phyloP scores from a whole-genome alignment of 2,888 invertebrate genomes.

The Lacanobia oleracea region DNA sequence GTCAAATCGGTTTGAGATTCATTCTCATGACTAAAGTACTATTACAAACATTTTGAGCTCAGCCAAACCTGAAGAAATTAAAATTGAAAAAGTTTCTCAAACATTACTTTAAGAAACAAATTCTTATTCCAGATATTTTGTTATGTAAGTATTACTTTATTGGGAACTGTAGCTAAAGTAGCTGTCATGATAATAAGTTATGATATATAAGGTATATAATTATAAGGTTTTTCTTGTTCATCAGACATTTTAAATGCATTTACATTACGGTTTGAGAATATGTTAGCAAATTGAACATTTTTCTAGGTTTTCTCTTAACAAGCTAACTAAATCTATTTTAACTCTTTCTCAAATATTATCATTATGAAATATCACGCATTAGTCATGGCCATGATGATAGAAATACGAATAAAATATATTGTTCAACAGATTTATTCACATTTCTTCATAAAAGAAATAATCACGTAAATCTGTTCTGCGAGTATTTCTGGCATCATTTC shows the following conservation, averaged over 20 bases:
- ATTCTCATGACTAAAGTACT: conserved; percentile 1
- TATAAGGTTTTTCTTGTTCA: too few relatives aligned
- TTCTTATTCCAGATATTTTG: background rate
- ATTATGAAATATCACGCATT: too few relatives aligned
- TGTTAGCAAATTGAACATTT: too few relatives aligned
- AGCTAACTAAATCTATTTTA: too few relatives aligned
- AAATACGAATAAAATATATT: too few relatives aligned
- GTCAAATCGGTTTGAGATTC: conserved; percentile 13
- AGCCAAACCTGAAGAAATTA: conserved; percentile 4
- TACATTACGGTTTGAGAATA: too few relatives aligned
- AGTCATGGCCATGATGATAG: too few relatives aligned
- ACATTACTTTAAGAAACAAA: background rate
- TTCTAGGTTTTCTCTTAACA: too few relatives aligned
- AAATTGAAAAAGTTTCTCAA: conserved; percentile 30
- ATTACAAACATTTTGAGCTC: conserved; percentile 6
- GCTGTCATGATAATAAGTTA: background rate
- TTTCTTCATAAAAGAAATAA: background rate
- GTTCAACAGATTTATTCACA: background rate
- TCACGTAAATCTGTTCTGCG: background rate
- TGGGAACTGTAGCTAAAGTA: background rate
- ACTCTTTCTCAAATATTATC: too few relatives aligned
- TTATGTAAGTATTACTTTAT: background rate
- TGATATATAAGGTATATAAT: too few relatives aligned
- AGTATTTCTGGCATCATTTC: background rate
- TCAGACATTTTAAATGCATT: too few relatives aligned